Conservation (phyloP, 2,113 vertebrate species). For the Menidia beryllina region DNA sequence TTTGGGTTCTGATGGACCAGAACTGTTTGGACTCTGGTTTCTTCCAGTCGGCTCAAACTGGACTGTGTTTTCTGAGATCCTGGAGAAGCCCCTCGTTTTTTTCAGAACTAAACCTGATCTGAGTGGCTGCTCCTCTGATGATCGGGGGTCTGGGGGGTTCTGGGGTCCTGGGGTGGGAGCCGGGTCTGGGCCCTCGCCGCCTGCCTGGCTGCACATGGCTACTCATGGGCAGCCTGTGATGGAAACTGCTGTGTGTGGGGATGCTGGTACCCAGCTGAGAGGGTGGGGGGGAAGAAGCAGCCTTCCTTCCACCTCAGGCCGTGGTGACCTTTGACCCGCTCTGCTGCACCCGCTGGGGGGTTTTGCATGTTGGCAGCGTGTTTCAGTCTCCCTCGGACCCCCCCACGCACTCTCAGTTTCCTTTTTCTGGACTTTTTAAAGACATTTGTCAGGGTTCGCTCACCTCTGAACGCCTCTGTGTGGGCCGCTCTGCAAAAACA, state of each 20-base stretch:
- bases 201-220: constrained; percentile 83
- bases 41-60: too few relatives aligned
- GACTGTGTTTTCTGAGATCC: too few relatives aligned
- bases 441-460: constrained; percentile 15
- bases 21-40: too few relatives aligned
- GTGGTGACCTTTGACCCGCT: constrained; percentile 3
- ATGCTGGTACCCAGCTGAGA: constrained; percentile 56
- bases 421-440: constrained; percentile 12
- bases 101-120: too few relatives aligned
- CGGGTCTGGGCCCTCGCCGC: too few relatives aligned
- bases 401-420: constrained; percentile 64
- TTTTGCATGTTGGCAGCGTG: constrained; percentile 37
- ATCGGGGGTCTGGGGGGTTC: too few relatives aligned
- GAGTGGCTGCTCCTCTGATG: too few relatives aligned
- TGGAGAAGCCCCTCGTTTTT: too few relatives aligned
- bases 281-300: constrained; percentile 53
- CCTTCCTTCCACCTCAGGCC: background rate
- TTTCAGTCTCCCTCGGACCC: constrained; percentile 37
- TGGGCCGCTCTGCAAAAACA: background rate
- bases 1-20: too few relatives aligned
- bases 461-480: constrained; percentile 7
- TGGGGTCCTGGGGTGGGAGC: too few relatives aligned
- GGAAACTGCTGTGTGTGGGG: constrained; percentile 71
- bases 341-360: too few relatives aligned
- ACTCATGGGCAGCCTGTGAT: constrained; percentile 76